Evolutionary conservation across 2,797 vertebrate genomes (phyloP).

Genomic region (Zonotrichia albicollis): DNA sequence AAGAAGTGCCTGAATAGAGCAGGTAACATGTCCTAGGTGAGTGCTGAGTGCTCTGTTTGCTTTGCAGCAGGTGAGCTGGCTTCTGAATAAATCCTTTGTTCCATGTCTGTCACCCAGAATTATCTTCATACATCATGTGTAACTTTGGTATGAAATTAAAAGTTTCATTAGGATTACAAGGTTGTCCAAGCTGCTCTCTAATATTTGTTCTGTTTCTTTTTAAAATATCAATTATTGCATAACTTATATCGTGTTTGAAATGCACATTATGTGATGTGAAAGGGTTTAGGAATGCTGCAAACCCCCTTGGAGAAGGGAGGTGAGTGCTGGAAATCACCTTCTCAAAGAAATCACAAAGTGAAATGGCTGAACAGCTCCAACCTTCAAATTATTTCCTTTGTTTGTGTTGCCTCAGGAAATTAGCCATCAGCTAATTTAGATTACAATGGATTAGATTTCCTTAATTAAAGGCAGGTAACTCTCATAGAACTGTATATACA

Average conservation of each 20-base stretch:
- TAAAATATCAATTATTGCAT: neutral
- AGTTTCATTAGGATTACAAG: neutral
- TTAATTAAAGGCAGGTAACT: neutral
- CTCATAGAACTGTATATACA: neutral
- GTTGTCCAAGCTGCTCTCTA: neutral
- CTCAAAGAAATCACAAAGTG: neutral
- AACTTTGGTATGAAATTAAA: neutral
- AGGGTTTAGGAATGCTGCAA: neutral
- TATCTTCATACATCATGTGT: neutral
- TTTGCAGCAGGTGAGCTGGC: neutral
- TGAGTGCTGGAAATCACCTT: rapidly evolving
- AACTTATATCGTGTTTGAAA: neutral
- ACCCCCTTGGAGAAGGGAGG: neutral
- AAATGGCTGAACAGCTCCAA: neutral
- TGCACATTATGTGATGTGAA: neutral
- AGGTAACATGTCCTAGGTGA: neutral
- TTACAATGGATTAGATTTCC: neutral
- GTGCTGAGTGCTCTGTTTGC: neutral
- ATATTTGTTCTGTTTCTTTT: neutral
- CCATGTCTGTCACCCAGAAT: neutral
- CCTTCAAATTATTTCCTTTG: neutral
- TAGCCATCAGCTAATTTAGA: neutral
- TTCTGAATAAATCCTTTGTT: neutral
- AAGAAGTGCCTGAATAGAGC: neutral
- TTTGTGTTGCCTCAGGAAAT: constrained; percentile 9